Conservation (phyloP, 2,888 invertebrate species). For the Temnothorax ravouxi region DNA sequence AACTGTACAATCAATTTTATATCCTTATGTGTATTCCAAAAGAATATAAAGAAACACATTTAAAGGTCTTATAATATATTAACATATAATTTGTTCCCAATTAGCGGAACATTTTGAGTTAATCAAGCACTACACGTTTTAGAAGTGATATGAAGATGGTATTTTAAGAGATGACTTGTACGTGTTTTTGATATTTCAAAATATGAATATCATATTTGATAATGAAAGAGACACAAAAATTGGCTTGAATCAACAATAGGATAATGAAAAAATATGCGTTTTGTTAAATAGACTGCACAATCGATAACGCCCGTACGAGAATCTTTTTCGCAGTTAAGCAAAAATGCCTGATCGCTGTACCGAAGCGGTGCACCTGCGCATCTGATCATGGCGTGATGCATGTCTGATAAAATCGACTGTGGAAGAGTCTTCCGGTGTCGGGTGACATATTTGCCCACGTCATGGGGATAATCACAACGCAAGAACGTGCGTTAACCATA, state of each 20-base stretch:
- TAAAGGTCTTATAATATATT: neutral
- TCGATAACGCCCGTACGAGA: constrained; percentile 58
- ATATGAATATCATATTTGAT: neutral
- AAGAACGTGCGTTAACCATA: constrained; percentile 6
- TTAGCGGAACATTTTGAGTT: neutral
- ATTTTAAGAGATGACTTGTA: neutral
- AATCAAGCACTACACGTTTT: neutral
- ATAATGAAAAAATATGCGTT: neutral
- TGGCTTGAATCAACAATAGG: no score
- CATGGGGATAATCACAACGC: constrained; percentile 7
- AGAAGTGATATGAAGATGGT: neutral
- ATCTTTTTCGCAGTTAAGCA: constrained; percentile 56
- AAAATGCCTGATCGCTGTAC: constrained; percentile 35
- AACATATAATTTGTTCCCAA: neutral
- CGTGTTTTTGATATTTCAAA: neutral
- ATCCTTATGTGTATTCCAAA: neutral
- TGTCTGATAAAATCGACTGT: constrained; percentile 61
- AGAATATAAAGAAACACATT: neutral
- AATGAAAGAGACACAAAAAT: neutral
- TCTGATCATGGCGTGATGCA: constrained; percentile 58
- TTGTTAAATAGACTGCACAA: constrained; percentile 11
- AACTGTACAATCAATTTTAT: neutral
- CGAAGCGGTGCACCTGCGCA: constrained; percentile 56
- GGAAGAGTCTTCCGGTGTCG: constrained; percentile 40
- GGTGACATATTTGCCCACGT: constrained; percentile 42